Conservation (phyloP, 2,888 invertebrate genomes). For the Pimpla rufipes region DNA sequence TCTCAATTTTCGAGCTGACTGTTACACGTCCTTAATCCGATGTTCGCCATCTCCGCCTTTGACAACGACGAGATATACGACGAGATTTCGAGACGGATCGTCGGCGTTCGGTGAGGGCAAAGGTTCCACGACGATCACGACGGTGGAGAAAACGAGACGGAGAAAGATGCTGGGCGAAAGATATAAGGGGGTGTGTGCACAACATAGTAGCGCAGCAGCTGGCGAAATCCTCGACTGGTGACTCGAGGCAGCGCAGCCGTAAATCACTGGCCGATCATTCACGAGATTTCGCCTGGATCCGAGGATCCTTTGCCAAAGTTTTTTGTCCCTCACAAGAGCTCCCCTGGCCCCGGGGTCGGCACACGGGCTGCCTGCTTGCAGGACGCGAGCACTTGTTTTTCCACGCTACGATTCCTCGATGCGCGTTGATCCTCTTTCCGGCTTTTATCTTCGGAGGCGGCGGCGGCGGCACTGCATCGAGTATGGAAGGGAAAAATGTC, state of each 20-base stretch:
- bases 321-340: conserved; percentile 26
- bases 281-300: conserved; percentile 74
- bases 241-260: conserved; percentile 70
- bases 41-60: conserved; percentile 5
- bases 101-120: conserved; percentile 69
- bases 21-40: conserved; percentile 20
- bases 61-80: conserved; percentile 21
- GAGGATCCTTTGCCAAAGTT: conserved; percentile 71
- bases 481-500: conserved; percentile 7
- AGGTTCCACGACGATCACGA: conserved; percentile 66
- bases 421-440: conserved; percentile 61
- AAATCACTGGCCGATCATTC: conserved; percentile 79
- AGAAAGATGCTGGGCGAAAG: conserved; percentile 1
- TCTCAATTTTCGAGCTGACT: conserved; percentile 5
- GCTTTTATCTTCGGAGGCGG: conserved; percentile 51
- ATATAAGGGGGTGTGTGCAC: conserved; percentile 42
- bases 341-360: neutral
- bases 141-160: conserved; percentile 45
- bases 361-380: conserved; percentile 30
- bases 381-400: conserved; percentile 27
- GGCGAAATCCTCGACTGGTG: conserved; percentile 72
- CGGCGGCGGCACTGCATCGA: conserved; percentile 6
- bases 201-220: conserved; percentile 65
- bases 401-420: neutral
- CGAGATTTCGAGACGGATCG: conserved; percentile 11